Evolutionary conservation across 2,113 vertebrate genomes (phyloP).

Genomic region (Elaphurus davidianus): DNA sequence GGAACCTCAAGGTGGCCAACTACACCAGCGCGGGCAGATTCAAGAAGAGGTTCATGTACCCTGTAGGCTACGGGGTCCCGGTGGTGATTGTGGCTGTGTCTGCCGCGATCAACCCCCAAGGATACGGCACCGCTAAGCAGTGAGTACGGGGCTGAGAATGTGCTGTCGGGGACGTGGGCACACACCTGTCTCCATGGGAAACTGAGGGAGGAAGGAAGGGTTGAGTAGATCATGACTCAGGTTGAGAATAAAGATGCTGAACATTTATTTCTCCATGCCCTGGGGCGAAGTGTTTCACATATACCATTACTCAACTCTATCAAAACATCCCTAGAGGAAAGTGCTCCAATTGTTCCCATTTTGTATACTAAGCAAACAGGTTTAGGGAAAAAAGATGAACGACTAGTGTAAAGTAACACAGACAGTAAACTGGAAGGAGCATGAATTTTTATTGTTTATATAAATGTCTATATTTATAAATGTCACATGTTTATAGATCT

Average conservation of each 20-base stretch:
- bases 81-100: conserved; percentile 62
- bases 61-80: conserved; percentile 74
- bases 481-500: background rate
- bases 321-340: background rate
- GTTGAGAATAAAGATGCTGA: background rate
- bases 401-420: background rate
- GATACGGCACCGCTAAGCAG: background rate
- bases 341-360: background rate
- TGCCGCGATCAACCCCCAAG: background rate
- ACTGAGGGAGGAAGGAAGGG: background rate
- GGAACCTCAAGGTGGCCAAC: conserved; percentile 77
- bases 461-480: background rate
- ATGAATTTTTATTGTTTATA: background rate
- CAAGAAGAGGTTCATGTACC: conserved; percentile 58
- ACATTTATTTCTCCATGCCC: background rate
- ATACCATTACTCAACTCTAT: background rate
- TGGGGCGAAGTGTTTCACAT: background rate
- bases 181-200: background rate
- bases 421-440: background rate
- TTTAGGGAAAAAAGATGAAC: background rate
- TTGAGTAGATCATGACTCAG: background rate
- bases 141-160: background rate
- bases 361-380: background rate
- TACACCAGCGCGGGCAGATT: conserved; percentile 52
- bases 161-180: fast-evolving